Base-by-base conservation (phyloP, 2,113 vertebrate species). In the Octodon degus region DNA sequence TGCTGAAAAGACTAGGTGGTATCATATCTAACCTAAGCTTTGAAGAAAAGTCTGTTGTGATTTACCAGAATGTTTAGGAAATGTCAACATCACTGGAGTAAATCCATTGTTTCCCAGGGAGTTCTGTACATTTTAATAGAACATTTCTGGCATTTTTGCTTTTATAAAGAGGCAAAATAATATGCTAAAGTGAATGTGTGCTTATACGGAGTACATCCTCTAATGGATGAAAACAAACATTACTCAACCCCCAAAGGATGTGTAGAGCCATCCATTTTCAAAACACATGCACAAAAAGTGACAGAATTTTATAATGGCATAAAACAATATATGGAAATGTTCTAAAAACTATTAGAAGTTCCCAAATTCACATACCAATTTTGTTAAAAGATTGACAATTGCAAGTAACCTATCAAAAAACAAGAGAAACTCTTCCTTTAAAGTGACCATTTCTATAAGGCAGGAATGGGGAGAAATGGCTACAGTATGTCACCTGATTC, bases 321-420 rank as follows among this genome's bases (percentile, higher is more conserved):
- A 86, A 90, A 30, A 67, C 47, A 62, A 62, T 65, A 90, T 87
- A 34, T 19, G 47, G 3, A 19, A 79, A 62, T 63, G 22, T 40
- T 65, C 37, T 89, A 11, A 47, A 7, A 91, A 32, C 13, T 77
- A 9, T 53, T 63, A 86, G 27, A 91, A 90, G 40, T 93, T 63
- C n/a, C 3, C 37, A 20, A 37, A 53, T 22, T 53, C 13, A 93
- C 65, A 40, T 22, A 74, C 37, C 40, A 43, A 62, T 92, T 81
- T 63, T 81, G 47, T 30, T n/a, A 93, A 96, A 92, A 86, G 6
- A 34, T 8, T 77, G 12, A 1, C 58, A 84, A 77, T 63, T 91
- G 82, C 80, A 91, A 85, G n/a, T 37, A 91, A 84, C n/a, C 65
- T 72, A 19, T 40, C 62, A 91, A 76, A 76, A 91, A 55, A 60